A percentile compares a stretch with the other conserved stretches of the same genome.
phyloP scores from a whole-genome alignment of 2,888 invertebrate genomes.

The Leucozona laternaria region DNA sequence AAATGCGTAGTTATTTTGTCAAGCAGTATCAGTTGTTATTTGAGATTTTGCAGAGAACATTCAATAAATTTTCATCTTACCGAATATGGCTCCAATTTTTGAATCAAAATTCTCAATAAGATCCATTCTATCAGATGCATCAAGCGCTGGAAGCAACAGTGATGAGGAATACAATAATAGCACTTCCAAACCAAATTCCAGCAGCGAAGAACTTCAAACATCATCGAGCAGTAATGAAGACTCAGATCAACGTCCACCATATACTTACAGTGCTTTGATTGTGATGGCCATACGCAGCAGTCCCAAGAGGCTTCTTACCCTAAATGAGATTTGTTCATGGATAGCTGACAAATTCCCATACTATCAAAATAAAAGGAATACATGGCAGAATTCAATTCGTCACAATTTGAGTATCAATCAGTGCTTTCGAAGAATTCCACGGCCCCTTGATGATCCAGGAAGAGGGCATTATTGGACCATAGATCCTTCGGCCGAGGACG shows the following conservation, averaged over 20 bases:
- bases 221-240: conserved; percentile 8
- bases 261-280: conserved; percentile 97
- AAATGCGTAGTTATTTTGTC: background rate
- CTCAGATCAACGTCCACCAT: conserved; percentile 28
- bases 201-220: conserved; percentile 12
- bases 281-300: conserved; percentile 99
- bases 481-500: conserved; percentile 96
- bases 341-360: conserved; percentile 98
- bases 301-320: conserved; percentile 94
- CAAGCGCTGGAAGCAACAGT: background rate
- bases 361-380: conserved; percentile 97
- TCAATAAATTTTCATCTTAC: background rate
- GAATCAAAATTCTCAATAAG: conserved; percentile 15
- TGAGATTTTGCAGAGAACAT: background rate
- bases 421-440: conserved; percentile 96
- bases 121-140: background rate
- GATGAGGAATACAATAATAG: background rate
- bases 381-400: conserved; percentile 97
- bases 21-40: background rate
- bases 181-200: background rate
- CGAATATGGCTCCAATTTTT: conserved; percentile 19
- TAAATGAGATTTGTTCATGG: conserved; percentile 98
- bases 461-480: conserved; percentile 99
- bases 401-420: conserved; percentile 89
- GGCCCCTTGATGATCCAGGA: conserved; percentile 97